phyloP scores from a whole-genome alignment of 2,888 invertebrate genomes.

The Acronicta leporina region DNA sequence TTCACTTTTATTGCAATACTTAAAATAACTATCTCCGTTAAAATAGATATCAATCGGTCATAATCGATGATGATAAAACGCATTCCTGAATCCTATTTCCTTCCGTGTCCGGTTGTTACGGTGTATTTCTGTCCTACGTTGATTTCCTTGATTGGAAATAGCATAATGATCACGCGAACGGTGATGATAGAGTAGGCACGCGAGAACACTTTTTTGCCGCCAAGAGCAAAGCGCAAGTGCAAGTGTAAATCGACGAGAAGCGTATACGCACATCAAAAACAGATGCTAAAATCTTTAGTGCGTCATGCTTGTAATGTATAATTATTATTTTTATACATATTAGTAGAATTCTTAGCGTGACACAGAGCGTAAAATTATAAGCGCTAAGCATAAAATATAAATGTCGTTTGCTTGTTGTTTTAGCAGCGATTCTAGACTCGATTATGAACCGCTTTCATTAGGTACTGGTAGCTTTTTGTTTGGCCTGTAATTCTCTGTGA shows the following conservation, averaged over 20 bases:
- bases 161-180: constrained; percentile 43
- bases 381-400: too few relatives aligned
- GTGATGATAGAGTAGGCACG: constrained; percentile 39
- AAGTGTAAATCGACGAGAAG: constrained; percentile 3
- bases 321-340: too few relatives aligned
- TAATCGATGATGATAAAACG: constrained; percentile 27
- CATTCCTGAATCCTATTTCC: constrained; percentile 28
- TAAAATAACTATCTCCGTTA: constrained; percentile 4
- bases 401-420: too few relatives aligned
- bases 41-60: constrained; percentile 22
- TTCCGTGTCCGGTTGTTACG: constrained; percentile 53
- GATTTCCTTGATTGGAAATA: constrained; percentile 49
- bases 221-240: constrained; percentile 36
- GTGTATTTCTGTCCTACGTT: constrained; percentile 24
- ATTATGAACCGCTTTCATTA: too few relatives aligned
- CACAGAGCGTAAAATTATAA: too few relatives aligned
- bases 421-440: too few relatives aligned
- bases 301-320: too few relatives aligned
- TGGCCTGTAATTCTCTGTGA: too few relatives aligned
- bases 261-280: constrained; percentile 9
- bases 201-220: constrained; percentile 34
- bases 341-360: too few relatives aligned
- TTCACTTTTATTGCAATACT: constrained; percentile 9
- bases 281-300: constrained; percentile 1
- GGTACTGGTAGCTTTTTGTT: too few relatives aligned